These are phyloP conservation scores for Urechis unicinctus DNA, from an alignment of 2,888 invertebrate genomes.

Conservation along the genomic window DNA sequence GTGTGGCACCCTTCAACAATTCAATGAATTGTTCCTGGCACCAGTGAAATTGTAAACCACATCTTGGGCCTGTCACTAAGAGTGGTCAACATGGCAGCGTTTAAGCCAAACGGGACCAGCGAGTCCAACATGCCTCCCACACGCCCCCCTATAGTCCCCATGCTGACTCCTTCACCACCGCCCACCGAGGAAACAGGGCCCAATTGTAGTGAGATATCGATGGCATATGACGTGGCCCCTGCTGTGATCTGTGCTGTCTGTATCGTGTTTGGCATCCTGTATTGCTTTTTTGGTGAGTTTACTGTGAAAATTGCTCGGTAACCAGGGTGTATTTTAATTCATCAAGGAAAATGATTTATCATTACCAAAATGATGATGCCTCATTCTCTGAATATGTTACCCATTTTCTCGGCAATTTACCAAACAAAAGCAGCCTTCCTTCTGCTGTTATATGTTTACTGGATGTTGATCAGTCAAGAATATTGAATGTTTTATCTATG, in stretches of 20 bases:
- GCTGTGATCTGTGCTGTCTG: slow-evolving; percentile 67
- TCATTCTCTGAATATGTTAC: background rate
- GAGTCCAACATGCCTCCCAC: background rate
- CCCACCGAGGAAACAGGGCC: background rate
- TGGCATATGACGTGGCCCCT: slow-evolving; percentile 59
- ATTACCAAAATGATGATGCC: background rate
- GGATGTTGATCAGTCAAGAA: background rate
- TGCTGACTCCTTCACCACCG: background rate
- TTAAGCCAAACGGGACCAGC: background rate
- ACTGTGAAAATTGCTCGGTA: no score
- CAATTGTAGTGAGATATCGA: background rate
- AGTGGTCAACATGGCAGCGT: background rate
- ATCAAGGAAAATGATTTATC: no score
- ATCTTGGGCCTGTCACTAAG: no score
- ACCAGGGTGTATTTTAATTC: no score
- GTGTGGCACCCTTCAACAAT: no score
- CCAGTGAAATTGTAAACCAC: no score
- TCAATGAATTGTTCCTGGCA: no score
- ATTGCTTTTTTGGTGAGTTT: slow-evolving; percentile 73
- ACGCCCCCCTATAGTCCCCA: background rate
- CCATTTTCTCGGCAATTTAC: no score
- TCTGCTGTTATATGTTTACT: background rate
- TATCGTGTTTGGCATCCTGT: slow-evolving; percentile 74
- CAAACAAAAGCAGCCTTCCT: no score
- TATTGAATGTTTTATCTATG: background rate